Percentiles rank a stretch among this genome's conserved stretches.
Conservation (phyloP, 2,797 vertebrate genomes). For the Tokudaia tokunoshimensis region DNA sequence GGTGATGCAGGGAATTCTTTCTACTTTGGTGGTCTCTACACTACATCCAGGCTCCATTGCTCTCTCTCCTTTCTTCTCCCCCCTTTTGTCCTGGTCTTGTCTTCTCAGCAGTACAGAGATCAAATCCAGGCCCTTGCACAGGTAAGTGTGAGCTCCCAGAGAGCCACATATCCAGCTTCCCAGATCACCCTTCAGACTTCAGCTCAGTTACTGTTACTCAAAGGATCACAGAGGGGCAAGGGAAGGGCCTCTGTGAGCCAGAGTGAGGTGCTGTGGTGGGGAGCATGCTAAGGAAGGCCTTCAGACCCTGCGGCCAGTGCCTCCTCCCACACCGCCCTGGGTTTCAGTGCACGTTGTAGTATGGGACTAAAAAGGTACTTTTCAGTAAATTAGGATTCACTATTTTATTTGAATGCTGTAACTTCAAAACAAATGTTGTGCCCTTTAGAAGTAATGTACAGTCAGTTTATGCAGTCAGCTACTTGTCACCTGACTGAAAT, state of each 20-base stretch:
- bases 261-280: background rate
- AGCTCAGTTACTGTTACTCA: background rate
- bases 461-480: constrained; percentile 15
- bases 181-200: background rate
- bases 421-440: constrained; percentile 40
- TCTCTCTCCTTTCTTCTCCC: no score
- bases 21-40: background rate
- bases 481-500: constrained; percentile 11
- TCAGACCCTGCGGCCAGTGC: background rate
- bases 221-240: background rate
- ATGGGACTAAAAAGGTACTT: background rate
- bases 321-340: background rate
- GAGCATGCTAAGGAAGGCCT: background rate
- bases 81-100: background rate
- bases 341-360: background rate
- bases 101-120: background rate
- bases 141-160: background rate
- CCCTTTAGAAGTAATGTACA: constrained; percentile 43
- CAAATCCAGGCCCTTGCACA: background rate
- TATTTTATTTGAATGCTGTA: constrained; percentile 61
- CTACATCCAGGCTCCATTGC: background rate
- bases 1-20: background rate
- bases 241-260: background rate
- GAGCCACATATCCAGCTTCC: background rate
- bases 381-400: constrained; percentile 55